phyloP scores from a whole-genome alignment of 2,888 invertebrate species.

The Brenthis ino region DNA sequence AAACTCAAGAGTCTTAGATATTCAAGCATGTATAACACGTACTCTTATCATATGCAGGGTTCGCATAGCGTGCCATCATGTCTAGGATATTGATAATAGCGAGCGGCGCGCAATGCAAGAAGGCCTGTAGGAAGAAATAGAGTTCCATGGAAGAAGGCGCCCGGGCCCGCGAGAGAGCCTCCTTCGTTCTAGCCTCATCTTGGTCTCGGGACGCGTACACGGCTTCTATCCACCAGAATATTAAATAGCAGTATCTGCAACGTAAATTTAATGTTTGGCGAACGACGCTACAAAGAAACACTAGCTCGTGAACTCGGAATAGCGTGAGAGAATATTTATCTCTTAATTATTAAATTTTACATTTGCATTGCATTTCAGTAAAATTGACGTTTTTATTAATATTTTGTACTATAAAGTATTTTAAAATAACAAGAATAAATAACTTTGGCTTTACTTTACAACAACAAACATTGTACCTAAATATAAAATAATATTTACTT shows the following conservation, averaged over 20 bases:
- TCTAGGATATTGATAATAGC: constrained; percentile 80
- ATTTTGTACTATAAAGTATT: too few species aligned
- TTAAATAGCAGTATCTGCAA: constrained; percentile 85
- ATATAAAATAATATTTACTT: constrained; percentile 4
- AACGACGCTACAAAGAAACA: constrained; percentile 13
- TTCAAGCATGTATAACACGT: constrained; percentile 37
- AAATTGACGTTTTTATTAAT: too few species aligned
- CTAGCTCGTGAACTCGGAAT: constrained; percentile 1
- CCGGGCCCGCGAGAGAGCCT: constrained; percentile 82
- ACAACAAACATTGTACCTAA: too few species aligned
- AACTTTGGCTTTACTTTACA: too few species aligned
- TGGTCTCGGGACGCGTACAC: constrained; percentile 77
- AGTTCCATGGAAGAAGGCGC: constrained; percentile 87
- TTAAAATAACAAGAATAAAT: too few species aligned
- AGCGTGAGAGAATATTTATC: neutral
- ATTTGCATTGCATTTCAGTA: too few species aligned
- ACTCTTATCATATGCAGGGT: constrained; percentile 85
- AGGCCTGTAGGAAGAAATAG: constrained; percentile 90
- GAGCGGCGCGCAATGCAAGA: constrained; percentile 89
- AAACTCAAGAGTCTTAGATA: constrained; percentile 5
- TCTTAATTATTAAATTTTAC: neutral
- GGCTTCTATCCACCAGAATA: constrained; percentile 90
- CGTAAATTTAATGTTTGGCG: constrained; percentile 21
- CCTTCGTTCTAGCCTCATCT: constrained; percentile 82
- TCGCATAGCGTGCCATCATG: constrained; percentile 83